Percentiles rank a stretch among this genome's conserved stretches.
These are phyloP conservation scores for Heliornis fulica DNA, from an alignment of 2,113 vertebrate genomes.

Conservation along the genomic window DNA sequence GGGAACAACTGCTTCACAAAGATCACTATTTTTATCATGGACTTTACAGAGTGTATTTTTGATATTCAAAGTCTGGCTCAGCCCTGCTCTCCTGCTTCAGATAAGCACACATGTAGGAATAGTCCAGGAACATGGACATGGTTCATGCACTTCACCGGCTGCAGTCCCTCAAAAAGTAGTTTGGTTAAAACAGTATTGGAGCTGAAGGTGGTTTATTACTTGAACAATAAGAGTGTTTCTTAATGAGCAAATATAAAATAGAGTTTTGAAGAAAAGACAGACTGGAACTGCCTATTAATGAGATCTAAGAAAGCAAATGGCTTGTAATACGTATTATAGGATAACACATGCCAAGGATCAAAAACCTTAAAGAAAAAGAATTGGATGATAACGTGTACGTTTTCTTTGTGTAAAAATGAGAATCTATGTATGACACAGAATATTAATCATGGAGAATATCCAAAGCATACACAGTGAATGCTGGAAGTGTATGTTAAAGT, in stretches of 20 bases:
- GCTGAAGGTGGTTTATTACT: not conserved
- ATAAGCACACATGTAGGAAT: not conserved
- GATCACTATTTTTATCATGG: too few species aligned
- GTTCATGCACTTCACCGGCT: not conserved
- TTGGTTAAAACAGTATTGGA: not conserved
- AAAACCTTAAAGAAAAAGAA: not conserved
- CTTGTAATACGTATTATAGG: not conserved
- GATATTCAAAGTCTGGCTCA: not conserved
- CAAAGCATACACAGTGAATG: not conserved
- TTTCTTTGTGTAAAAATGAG: not conserved
- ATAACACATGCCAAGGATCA: not conserved
- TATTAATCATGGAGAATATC: not conserved
- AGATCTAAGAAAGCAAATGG: not conserved
- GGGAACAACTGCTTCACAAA: too few species aligned
- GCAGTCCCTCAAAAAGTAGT: not conserved
- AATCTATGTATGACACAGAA: not conserved
- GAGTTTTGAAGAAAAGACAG: not conserved
- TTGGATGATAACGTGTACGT: not conserved
- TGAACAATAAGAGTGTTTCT: not conserved
- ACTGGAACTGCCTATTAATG: not conserved
- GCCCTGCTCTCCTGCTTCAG: not conserved
- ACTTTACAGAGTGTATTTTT: not conserved
- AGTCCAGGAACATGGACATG: not conserved
- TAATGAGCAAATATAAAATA: not conserved
- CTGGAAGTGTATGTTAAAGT: not conserved